Conservation (phyloP, 2,888 invertebrate species). For the Oligia latruncula region DNA sequence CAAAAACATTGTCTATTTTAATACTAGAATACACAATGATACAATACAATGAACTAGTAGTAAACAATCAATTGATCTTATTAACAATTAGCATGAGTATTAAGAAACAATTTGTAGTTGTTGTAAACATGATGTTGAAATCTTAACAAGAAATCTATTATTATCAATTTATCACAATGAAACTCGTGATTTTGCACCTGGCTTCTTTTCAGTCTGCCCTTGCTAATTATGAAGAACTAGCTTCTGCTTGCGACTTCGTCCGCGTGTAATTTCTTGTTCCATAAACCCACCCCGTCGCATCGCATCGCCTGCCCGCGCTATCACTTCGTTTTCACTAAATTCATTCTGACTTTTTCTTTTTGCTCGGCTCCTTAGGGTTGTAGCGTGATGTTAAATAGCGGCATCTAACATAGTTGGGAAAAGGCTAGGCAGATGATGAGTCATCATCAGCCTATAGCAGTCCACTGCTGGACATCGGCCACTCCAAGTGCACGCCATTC, state of each 20-base stretch:
- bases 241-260: too few relatives aligned
- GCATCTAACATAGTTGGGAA: too few relatives aligned
- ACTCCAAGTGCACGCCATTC: not conserved
- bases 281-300: too few relatives aligned
- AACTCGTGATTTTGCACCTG: conserved; percentile 1
- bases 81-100: conserved; percentile 32
- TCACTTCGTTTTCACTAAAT: too few relatives aligned
- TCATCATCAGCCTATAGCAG: not conserved
- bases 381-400: too few relatives aligned
- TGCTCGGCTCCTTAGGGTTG: too few relatives aligned
- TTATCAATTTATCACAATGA: not conserved
- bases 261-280: too few relatives aligned
- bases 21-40: conserved; percentile 15
- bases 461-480: not conserved
- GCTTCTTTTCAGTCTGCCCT: not conserved
- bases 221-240: too few relatives aligned
- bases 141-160: conserved; percentile 23
- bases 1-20: conserved; percentile 11
- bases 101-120: not conserved
- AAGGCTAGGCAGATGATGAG: too few relatives aligned
- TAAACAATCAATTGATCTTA: conserved; percentile 15
- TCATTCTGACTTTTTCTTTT: too few relatives aligned
- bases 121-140: conserved; percentile 19
- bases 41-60: conserved; percentile 17
- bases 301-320: too few relatives aligned